These are phyloP conservation scores for Anomalospiza imberbis DNA, from an alignment of 2,797 vertebrate species.

Conservation along the genomic window DNA sequence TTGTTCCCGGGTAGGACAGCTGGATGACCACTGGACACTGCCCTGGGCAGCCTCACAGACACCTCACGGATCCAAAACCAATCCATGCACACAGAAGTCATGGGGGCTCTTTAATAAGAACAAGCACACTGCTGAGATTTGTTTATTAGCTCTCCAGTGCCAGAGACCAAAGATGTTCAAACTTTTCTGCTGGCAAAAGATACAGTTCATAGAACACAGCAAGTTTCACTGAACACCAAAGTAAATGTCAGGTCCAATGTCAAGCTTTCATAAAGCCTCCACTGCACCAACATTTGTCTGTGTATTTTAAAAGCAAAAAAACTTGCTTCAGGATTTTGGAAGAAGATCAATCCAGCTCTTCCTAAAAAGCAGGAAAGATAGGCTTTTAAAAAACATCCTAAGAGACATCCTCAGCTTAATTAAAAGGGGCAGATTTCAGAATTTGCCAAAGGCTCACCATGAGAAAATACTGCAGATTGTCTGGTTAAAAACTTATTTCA, in stretches of 20 bases:
- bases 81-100: not conserved
- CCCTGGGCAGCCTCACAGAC: not conserved
- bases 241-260: constrained; percentile 6
- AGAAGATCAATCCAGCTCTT: not conserved
- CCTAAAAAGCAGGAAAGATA: not conserved
- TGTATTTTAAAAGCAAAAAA: not conserved
- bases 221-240: not conserved
- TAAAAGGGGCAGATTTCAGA: not conserved
- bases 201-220: not conserved
- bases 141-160: not conserved
- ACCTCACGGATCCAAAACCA: not conserved
- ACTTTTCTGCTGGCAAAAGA: not conserved
- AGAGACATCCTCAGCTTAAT: not conserved
- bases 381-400: not conserved
- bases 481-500: not conserved
- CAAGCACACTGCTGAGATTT: not conserved
- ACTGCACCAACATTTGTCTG: not conserved
- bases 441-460: not conserved
- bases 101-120: not conserved
- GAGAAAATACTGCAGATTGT: not conserved
- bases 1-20: fast-evolving
- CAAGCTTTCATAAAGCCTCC: not conserved
- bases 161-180: not conserved
- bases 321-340: not conserved
- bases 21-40: fast-evolving